Conservation (phyloP, 2,113 vertebrate species). For the Neofelis nebulosa region DNA sequence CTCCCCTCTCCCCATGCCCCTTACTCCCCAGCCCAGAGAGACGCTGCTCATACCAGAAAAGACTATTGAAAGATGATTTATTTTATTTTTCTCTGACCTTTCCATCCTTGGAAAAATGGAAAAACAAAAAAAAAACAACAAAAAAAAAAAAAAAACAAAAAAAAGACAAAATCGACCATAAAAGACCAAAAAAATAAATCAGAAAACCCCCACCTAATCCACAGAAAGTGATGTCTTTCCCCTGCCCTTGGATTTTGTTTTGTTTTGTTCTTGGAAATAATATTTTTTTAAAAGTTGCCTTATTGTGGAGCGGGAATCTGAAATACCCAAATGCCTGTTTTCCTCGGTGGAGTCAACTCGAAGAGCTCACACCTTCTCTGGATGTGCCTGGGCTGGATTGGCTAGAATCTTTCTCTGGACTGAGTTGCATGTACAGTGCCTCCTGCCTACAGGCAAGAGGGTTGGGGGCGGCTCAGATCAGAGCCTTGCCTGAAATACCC, state of each 20-base stretch:
- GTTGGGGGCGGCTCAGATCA: not conserved
- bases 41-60: slow-evolving; percentile 81
- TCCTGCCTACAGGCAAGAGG: slow-evolving; percentile 50
- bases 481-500: not conserved
- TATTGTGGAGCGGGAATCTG: slow-evolving; percentile 86
- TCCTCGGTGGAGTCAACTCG: slow-evolving; percentile 64
- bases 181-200: slow-evolving; percentile 64
- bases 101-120: slow-evolving; percentile 83
- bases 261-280: slow-evolving; percentile 87
- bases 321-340: slow-evolving; percentile 77
- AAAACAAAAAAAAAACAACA: not conserved
- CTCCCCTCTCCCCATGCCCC: not conserved
- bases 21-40: slow-evolving; percentile 77
- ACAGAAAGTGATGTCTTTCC: slow-evolving; percentile 80
- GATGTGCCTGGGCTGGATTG: slow-evolving; percentile 64
- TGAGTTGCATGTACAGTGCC: slow-evolving; percentile 64
- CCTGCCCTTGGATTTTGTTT: slow-evolving; percentile 56
- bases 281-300: slow-evolving; percentile 88
- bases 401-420: slow-evolving; percentile 59
- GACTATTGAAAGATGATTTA: slow-evolving; percentile 84
- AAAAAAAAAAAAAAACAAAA: not conserved
- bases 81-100: slow-evolving; percentile 85
- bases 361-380: slow-evolving; percentile 65
- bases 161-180: slow-evolving; percentile 56
- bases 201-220: slow-evolving; percentile 62